These are phyloP conservation scores for Gobio occitaniae DNA, from an alignment of 2,797 vertebrate species.

Conservation along the genomic window DNA sequence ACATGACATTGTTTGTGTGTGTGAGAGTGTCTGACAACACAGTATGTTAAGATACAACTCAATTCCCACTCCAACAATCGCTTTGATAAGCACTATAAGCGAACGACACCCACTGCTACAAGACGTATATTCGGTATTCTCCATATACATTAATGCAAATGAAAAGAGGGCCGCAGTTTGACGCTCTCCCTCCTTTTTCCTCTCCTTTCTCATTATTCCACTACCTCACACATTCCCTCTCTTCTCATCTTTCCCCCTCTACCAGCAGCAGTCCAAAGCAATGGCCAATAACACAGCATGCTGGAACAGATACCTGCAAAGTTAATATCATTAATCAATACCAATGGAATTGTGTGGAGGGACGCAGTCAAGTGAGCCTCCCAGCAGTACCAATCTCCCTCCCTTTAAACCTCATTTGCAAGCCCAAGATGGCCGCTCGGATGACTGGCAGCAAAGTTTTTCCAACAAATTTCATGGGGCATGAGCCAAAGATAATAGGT, in stretches of 20 bases:
- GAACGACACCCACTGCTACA: slow-evolving; percentile 54
- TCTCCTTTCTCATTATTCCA: slow-evolving; percentile 61
- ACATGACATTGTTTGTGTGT: slow-evolving; percentile 21
- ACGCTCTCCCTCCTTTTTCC: slow-evolving; percentile 41
- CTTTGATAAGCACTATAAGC: slow-evolving; percentile 63
- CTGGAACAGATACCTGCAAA: slow-evolving; percentile 89
- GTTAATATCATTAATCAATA: slow-evolving; percentile 99
- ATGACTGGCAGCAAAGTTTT: slow-evolving; percentile 99
- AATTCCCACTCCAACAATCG: slow-evolving; percentile 69
- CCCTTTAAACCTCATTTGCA: slow-evolving; percentile 94
- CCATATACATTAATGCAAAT: slow-evolving; percentile 77
- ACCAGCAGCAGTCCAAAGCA: slow-evolving; percentile 72
- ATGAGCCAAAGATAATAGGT: slow-evolving; percentile 99
- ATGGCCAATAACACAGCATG: slow-evolving; percentile 85
- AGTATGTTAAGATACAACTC: slow-evolving; percentile 50
- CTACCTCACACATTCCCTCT: slow-evolving; percentile 58
- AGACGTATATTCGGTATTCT: slow-evolving; percentile 63
- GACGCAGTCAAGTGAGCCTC: slow-evolving; percentile 87
- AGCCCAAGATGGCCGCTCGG: slow-evolving; percentile 99
- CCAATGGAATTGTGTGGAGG: slow-evolving; percentile 89
- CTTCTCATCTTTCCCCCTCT: slow-evolving; percentile 62
- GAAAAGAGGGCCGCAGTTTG: slow-evolving; percentile 75
- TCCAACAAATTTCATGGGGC: slow-evolving; percentile 99
- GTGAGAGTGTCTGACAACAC: background rate
- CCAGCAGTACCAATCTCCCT: slow-evolving; percentile 91